These are phyloP conservation scores for Conopomorpha cramerella DNA, from an alignment of 1,140 invertebrate species.

Conservation along the genomic window DNA sequence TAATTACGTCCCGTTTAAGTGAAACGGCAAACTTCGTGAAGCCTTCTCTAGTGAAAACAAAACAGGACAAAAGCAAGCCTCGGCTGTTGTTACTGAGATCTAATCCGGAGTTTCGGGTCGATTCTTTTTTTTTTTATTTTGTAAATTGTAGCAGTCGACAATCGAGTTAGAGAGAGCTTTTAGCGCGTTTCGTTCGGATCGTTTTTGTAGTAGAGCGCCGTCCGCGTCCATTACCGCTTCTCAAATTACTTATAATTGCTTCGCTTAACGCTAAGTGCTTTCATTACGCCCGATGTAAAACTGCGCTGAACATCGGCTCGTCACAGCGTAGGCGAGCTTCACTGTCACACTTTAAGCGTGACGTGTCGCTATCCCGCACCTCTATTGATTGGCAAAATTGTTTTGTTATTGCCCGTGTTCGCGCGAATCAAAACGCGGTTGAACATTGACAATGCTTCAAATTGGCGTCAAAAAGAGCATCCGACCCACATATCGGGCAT, in stretches of 20 bases:
- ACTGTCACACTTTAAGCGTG: no score
- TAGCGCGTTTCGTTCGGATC: slow-evolving; percentile 48
- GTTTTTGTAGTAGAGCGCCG: slow-evolving; percentile 48
- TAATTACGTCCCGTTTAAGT: no score
- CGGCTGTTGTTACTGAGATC: no score
- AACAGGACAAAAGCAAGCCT: no score
- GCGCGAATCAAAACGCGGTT: slow-evolving; percentile 7
- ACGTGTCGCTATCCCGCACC: neutral
- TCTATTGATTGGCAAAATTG: neutral
- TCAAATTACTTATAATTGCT: slow-evolving; percentile 59
- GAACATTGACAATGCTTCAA: slow-evolving; percentile 23
- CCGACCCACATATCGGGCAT: slow-evolving; percentile 23
- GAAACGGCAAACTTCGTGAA: no score
- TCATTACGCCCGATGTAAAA: slow-evolving; percentile 39
- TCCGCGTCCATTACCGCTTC: slow-evolving; percentile 47
- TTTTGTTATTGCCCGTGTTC: slow-evolving; percentile 1
- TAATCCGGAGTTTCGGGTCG: no score
- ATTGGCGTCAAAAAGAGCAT: slow-evolving; percentile 33
- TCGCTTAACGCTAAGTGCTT: slow-evolving; percentile 57
- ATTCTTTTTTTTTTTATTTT: no score
- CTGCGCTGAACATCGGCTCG: no score
- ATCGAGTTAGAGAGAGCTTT: slow-evolving; percentile 57
- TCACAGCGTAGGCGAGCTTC: no score
- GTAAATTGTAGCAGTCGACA: slow-evolving; percentile 40
- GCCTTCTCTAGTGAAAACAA: no score